A percentile compares a stretch with the other conserved stretches of the same genome.
phyloP scores from a whole-genome alignment of 2,797 vertebrate genomes.

The Pangasius larnaudii region DNA sequence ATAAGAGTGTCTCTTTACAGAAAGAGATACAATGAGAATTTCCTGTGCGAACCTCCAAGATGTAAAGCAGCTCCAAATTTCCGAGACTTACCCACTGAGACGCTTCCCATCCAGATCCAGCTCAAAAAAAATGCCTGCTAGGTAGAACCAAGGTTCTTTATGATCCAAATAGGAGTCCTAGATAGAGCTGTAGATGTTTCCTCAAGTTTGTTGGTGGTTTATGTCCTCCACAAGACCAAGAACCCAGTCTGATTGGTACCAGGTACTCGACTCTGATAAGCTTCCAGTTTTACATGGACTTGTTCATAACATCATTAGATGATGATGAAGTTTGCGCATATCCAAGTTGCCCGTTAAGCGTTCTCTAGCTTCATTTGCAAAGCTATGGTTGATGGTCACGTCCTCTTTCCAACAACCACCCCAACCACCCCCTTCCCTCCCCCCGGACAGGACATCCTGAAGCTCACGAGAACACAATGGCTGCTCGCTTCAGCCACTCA shows the following conservation, averaged over 20 bases:
- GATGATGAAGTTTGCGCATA: background rate
- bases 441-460: slow-evolving; percentile 96
- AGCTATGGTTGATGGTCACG: slow-evolving; percentile 63
- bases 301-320: background rate
- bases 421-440: slow-evolving; percentile 51
- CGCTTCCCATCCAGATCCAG: slow-evolving; percentile 46
- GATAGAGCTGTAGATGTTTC: background rate
- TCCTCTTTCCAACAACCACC: slow-evolving; percentile 75
- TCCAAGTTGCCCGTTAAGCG: background rate
- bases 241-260: background rate
- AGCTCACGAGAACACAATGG: slow-evolving; percentile 93
- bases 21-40: background rate
- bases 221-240: background rate
- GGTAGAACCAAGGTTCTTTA: background rate
- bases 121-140: background rate
- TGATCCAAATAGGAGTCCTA: background rate
- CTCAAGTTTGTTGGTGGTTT: background rate
- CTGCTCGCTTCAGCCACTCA: slow-evolving; percentile 74
- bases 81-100: slow-evolving; percentile 57
- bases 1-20: background rate
- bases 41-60: slow-evolving; percentile 3
- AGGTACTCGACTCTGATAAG: background rate
- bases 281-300: background rate
- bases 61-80: slow-evolving; percentile 12
- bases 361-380: slow-evolving; percentile 24